Percentiles rank a stretch among this genome's conserved stretches.
phyloP scores from a whole-genome alignment of 2,888 invertebrate species.

The Apamea crenata region DNA sequence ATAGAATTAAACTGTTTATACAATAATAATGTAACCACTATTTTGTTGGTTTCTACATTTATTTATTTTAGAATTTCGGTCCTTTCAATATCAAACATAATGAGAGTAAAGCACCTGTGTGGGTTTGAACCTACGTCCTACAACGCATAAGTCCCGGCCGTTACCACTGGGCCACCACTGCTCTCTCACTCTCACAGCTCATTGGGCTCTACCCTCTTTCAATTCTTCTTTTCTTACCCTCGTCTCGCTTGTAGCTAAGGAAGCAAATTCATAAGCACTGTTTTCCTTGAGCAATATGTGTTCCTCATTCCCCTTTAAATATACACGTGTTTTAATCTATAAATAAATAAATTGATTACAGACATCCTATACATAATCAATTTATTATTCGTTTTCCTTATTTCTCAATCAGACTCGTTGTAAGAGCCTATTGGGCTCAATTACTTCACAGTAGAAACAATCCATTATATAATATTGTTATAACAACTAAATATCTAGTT shows the following conservation, averaged over 20 bases:
- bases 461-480: neutral
- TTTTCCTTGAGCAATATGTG: too few relatives aligned
- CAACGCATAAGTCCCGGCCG: too few relatives aligned
- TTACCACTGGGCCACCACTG: too few relatives aligned
- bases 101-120: too few relatives aligned
- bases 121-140: too few relatives aligned
- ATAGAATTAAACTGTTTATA: neutral
- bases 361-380: neutral
- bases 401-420: slow-evolving; percentile 12
- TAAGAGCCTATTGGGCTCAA: neutral
- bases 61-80: neutral
- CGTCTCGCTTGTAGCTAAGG: neutral
- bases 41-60: neutral
- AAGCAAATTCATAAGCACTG: too few relatives aligned
- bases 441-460: neutral
- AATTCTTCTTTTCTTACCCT: neutral
- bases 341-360: neutral
- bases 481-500: neutral
- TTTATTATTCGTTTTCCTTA: slow-evolving; percentile 18
- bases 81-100: neutral
- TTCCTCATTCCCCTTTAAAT: neutral
- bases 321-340: neutral
- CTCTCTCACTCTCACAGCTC: too few relatives aligned
- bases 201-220: neutral
- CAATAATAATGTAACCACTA: neutral